These are phyloP conservation scores for Heliothis subflexa DNA, from an alignment of 1,140 invertebrate genomes.

Conservation along the genomic window DNA sequence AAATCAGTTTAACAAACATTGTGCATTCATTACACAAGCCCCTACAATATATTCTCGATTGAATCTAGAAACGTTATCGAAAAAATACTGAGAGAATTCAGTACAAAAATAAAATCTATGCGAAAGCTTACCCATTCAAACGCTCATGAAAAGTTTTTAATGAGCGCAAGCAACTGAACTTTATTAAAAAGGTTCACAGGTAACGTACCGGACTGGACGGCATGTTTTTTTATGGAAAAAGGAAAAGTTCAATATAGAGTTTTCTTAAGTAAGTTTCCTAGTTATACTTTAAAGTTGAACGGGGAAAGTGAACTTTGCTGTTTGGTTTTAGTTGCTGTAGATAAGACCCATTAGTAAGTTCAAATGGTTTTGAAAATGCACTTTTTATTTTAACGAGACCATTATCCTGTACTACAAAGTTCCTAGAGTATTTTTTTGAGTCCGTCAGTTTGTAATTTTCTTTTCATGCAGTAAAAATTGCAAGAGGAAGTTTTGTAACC, in stretches of 20 bases:
- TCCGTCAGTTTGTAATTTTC: no score
- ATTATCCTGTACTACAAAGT: no score
- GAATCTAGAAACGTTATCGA: constrained; percentile 1
- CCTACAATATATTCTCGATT: constrained; percentile 14
- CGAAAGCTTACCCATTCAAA: constrained; percentile 27
- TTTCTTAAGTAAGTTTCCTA: constrained; percentile 10
- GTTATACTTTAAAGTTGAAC: constrained; percentile 3
- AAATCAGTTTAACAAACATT: constrained; percentile 37
- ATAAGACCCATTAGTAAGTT: neutral
- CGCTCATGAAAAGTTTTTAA: constrained; percentile 19
- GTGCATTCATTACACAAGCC: constrained; percentile 4
- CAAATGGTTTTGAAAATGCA: neutral
- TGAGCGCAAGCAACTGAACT: constrained; percentile 29
- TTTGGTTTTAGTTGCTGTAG: neutral
- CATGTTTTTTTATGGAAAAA: constrained; percentile 21
- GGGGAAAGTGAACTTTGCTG: neutral
- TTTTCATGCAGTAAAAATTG: no score
- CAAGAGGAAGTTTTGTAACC: no score
- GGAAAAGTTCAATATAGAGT: neutral
- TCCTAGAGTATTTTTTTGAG: no score
- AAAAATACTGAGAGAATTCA: neutral
- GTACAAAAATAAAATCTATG: constrained; percentile 1
- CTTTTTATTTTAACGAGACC: no score
- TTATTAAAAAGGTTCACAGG: constrained; percentile 20
- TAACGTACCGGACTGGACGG: constrained; percentile 4